These are phyloP conservation scores for Smithornis capensis DNA, from an alignment of 2,113 vertebrate species.

Conservation along the genomic window DNA sequence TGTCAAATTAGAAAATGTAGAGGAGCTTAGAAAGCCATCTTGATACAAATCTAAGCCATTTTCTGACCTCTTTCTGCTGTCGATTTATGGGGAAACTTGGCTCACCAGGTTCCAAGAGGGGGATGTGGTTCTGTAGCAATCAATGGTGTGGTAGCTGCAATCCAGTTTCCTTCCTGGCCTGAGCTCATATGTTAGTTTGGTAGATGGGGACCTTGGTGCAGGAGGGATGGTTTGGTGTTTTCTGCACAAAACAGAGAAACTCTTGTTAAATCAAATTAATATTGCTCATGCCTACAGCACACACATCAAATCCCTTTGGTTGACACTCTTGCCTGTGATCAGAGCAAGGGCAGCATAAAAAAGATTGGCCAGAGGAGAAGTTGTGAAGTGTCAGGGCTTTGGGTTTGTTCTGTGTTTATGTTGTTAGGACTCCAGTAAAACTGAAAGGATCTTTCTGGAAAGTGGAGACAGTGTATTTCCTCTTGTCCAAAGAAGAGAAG, in stretches of 20 bases:
- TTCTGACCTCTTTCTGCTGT: background rate
- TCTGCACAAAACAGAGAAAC: background rate
- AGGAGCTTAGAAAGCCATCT: background rate
- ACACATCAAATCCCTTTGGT: background rate
- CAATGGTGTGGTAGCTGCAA: background rate
- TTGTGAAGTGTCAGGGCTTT: background rate
- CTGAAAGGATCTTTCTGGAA: background rate
- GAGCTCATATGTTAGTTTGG: background rate
- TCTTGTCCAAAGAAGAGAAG: background rate
- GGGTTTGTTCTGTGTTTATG: background rate
- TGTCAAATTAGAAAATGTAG: background rate
- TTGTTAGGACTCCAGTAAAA: background rate
- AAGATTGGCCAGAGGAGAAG: background rate
- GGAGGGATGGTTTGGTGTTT: background rate
- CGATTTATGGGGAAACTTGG: rapidly evolving
- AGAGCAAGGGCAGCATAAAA: background rate
- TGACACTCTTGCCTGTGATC: background rate
- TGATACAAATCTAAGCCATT: background rate
- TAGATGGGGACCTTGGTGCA: background rate
- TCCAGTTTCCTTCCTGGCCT: background rate
- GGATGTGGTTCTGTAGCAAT: background rate
- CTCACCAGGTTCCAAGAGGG: background rate
- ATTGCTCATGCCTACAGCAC: background rate
- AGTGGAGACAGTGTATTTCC: background rate
- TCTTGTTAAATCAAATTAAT: background rate